Percentiles rank a stretch among this genome's conserved stretches.
Evolutionary conservation across 2,888 invertebrate species (phyloP).

Genomic region (Hesperia comma): DNA sequence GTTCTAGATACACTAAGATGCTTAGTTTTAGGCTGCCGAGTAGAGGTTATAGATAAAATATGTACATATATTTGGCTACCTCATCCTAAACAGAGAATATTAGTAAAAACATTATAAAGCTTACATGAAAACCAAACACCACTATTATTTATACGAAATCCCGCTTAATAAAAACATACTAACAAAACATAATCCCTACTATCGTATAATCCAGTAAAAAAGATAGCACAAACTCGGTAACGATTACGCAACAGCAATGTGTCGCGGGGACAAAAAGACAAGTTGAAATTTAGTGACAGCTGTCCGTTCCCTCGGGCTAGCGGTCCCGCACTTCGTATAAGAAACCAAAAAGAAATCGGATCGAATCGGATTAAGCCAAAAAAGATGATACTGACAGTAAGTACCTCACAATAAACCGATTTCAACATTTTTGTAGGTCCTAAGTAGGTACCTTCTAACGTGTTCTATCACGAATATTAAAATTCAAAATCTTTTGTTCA

Average conservation of each 20-base stretch:
- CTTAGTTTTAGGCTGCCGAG: too few relatives aligned
- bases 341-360: constrained; percentile 17
- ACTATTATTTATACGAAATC: too few relatives aligned
- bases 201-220: constrained; percentile 12
- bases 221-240: constrained; percentile 38
- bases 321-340: constrained; percentile 2
- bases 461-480: too few relatives aligned
- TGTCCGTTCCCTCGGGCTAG: constrained; percentile 50
- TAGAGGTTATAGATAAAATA: too few relatives aligned
- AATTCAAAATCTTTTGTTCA: too few relatives aligned
- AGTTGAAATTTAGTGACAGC: constrained; percentile 69
- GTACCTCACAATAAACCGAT: neutral
- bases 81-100: too few relatives aligned
- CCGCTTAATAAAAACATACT: neutral
- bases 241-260: constrained; percentile 43
- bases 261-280: constrained; percentile 51
- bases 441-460: too few relatives aligned
- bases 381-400: neutral
- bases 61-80: too few relatives aligned
- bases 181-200: constrained; percentile 3
- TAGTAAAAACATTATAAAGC: too few relatives aligned
- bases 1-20: too few relatives aligned
- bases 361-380: constrained; percentile 11
- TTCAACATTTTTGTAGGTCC: neutral
- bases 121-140: too few relatives aligned